Base-by-base conservation (phyloP, 2,888 invertebrate genomes). In the Xylocampa areola region DNA sequence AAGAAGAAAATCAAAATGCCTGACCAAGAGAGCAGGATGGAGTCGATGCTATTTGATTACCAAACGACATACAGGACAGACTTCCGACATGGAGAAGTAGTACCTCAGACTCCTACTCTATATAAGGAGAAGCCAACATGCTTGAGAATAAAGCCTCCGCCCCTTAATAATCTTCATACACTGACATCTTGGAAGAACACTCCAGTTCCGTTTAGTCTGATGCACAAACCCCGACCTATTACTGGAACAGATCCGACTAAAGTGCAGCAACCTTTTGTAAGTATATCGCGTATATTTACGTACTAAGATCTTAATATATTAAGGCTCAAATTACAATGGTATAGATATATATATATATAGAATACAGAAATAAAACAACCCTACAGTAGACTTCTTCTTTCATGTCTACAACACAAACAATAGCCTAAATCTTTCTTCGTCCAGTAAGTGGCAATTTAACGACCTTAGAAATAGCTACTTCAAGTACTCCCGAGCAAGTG, bases 151-250 rank as follows among this genome's bases (percentile, higher is more conserved):
- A 57, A 55, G 5, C 71, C 66, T 8, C 66, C 53, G 0, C 78
- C 80, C 0, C 40, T 85, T 0, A 89, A 87, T 32, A 76, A 86
- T 14, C 41, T 81, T 0, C 86, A 90, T 27, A 84, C 90, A 0
- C 41, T 91, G 13, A 70, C 73, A 0, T 57, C 71, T 2, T 86
- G 86, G 84, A 80, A 70, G 27, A 47, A 33, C 0, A 45, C 51
- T 0, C 36, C 52, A 0, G 70, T 86, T 1, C 85, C 88, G 0
- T 90, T 90, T 50, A 61, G 61, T 49, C 49, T 87, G 32, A 63
- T 84, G 27, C 80, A 82, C 16, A 74, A 58, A 7, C 79, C 75
- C 0, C 84, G 82, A 16, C 72, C 76, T 0, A 77, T 88, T 4
- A 30, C 79, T 3, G 45, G 70, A 3, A 84, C 79, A 0, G 76